Conservation (phyloP, 2,113 vertebrate species). For the Silurus glanis region DNA sequence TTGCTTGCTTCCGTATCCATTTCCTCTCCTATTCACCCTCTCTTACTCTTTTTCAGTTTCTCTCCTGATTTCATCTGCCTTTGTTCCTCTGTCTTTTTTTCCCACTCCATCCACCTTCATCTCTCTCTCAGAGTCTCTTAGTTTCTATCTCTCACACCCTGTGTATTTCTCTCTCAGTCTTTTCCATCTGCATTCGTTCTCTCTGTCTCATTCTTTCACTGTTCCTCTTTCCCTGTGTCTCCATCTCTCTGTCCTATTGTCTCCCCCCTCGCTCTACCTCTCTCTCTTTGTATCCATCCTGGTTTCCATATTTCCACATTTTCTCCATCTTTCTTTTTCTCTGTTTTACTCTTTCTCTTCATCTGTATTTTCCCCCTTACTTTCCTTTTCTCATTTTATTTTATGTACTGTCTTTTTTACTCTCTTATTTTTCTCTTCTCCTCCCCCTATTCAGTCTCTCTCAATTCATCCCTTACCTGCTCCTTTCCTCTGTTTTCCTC, state of each 20-base stretch:
- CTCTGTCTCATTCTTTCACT: too few relatives aligned
- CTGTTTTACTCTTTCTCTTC: background rate
- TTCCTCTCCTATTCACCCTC: background rate
- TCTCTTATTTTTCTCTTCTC: background rate
- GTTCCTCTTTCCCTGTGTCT: conserved; percentile 26
- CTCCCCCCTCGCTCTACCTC: background rate
- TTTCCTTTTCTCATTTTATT: background rate
- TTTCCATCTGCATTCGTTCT: too few relatives aligned
- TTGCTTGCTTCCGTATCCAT: background rate
- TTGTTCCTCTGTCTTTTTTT: too few relatives aligned
- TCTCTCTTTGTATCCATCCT: background rate
- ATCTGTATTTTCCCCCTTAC: background rate
- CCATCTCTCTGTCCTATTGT: background rate
- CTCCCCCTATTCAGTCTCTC: background rate
- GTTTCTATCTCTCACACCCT: too few relatives aligned
- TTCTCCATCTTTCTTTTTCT: background rate
- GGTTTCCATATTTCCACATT: background rate
- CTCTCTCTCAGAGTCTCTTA: too few relatives aligned
- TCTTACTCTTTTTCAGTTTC: background rate
- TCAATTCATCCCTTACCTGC: conserved; percentile 7
- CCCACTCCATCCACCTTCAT: too few relatives aligned
- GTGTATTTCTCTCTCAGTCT: too few relatives aligned
- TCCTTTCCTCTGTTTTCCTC: conserved; percentile 11
- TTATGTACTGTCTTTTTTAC: background rate
- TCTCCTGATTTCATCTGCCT: background rate